Conservation (phyloP, 2,113 vertebrate species). For the Dasyornis broadbenti region DNA sequence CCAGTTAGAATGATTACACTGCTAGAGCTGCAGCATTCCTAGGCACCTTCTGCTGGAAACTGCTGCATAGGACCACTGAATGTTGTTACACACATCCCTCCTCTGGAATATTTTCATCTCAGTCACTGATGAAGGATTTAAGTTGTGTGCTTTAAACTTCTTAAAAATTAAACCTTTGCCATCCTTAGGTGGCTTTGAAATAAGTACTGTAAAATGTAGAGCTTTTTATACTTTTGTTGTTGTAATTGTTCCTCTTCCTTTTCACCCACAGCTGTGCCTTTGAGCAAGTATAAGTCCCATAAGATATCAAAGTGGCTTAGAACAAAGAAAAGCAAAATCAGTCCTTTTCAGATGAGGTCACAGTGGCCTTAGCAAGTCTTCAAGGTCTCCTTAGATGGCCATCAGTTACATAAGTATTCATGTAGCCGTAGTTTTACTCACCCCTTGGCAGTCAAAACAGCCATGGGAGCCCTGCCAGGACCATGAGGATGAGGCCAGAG, state of each 20-base stretch:
- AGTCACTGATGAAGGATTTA: neutral
- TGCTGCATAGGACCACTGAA: neutral
- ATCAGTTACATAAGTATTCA: neutral
- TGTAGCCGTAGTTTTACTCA: neutral
- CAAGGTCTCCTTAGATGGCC: neutral
- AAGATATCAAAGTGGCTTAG: neutral
- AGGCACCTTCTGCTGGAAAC: neutral
- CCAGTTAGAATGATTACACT: neutral
- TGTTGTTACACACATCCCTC: neutral
- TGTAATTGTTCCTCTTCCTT: neutral
- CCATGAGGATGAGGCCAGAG: neutral
- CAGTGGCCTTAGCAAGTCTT: neutral
- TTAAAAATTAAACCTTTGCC: neutral
- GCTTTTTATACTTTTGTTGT: neutral
- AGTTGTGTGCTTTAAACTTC: neutral
- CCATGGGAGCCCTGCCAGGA: rapidly evolving
- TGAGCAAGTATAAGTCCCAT: rapidly evolving
- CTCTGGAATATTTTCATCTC: neutral
- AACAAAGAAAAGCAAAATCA: neutral
- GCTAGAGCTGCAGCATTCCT: neutral
- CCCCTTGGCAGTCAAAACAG: neutral
- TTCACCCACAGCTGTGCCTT: neutral
- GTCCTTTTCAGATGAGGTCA: neutral
- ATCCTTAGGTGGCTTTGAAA: neutral
- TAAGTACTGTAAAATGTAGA: neutral